These are phyloP conservation scores for Pedetes capensis DNA, from an alignment of 2,113 vertebrate genomes.

Conservation along the genomic window DNA sequence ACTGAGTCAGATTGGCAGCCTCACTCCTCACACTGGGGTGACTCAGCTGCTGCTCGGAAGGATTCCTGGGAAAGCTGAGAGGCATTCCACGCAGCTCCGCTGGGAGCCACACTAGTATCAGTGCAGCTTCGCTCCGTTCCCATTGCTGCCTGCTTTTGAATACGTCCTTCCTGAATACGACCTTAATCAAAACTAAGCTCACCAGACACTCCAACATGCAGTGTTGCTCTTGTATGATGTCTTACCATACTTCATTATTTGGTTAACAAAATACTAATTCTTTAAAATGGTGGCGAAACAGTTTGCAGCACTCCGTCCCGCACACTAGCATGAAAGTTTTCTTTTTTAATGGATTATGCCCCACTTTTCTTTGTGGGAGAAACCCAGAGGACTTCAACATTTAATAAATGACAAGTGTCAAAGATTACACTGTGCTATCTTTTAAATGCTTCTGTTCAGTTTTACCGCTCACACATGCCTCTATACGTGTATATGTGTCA, in stretches of 20 bases:
- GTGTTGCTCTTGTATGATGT: neutral
- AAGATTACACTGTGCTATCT: neutral
- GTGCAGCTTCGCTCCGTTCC: neutral
- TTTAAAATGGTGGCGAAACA: neutral
- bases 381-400: neutral
- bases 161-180: neutral
- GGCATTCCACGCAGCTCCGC: neutral
- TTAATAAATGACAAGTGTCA: neutral
- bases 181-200: slow-evolving; percentile 29
- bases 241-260: neutral
- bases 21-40: fast-evolving
- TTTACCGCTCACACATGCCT: too few species aligned
- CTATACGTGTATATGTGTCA: neutral
- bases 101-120: neutral
- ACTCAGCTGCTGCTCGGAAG: neutral
- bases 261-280: neutral
- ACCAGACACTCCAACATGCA: neutral
- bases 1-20: too few species aligned
- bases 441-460: neutral
- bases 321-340: neutral
- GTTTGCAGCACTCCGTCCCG: too few species aligned
- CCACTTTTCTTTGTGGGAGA: too few species aligned
- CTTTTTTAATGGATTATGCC: neutral
- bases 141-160: neutral
- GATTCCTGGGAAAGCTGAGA: too few species aligned